Conservation (phyloP, 1,140 invertebrate genomes). For the Solenopsis invicta region DNA sequence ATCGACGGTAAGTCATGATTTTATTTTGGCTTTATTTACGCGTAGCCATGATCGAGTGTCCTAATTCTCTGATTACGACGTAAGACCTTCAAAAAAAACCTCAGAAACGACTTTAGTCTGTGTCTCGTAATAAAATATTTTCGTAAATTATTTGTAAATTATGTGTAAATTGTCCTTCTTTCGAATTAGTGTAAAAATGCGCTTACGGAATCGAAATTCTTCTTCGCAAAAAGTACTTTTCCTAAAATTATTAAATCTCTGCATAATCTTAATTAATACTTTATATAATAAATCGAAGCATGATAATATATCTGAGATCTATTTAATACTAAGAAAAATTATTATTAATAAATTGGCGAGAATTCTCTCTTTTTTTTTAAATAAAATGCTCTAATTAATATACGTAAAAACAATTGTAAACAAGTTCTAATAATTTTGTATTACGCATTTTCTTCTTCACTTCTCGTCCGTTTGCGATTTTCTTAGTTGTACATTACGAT, state of each 20-base stretch:
- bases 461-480: neutral
- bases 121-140: neutral
- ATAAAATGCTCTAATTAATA: neutral
- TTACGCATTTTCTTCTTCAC: neutral
- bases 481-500: neutral
- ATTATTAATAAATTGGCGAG: neutral
- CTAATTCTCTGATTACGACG: neutral
- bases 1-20: neutral
- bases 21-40: neutral
- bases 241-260: conserved; percentile 5
- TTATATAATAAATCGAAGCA: conserved; percentile 7
- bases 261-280: conserved; percentile 34
- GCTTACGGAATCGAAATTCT: neutral
- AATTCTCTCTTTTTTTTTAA: neutral
- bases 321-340: neutral
- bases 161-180: neutral
- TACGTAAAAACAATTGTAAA: neutral
- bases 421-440: neutral
- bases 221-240: neutral
- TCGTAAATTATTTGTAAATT: neutral
- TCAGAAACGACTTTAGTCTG: neutral
- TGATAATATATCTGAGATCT: conserved; percentile 3
- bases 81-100: neutral
- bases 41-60: neutral
- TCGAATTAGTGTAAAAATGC: neutral